phyloP scores from a whole-genome alignment of 2,113 vertebrate species.

The Dolichotis patagonum region DNA sequence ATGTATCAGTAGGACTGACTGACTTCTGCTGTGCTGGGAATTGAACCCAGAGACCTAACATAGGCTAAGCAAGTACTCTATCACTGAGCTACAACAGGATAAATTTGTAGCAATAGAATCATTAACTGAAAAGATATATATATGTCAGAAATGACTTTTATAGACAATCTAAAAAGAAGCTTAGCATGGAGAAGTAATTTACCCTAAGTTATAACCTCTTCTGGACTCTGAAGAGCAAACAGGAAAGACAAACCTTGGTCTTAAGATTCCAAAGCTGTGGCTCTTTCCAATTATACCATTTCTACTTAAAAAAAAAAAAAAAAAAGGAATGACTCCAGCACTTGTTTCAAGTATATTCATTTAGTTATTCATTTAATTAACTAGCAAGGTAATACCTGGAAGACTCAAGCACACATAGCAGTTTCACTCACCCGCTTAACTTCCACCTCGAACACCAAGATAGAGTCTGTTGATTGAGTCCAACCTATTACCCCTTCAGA shows the following conservation, averaged over 20 bases:
- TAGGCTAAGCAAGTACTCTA: neutral
- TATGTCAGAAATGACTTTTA: neutral
- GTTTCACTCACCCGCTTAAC: constrained; percentile 90
- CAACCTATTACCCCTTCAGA: constrained; percentile 91
- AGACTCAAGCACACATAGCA: neutral
- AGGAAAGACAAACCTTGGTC: constrained; percentile 4
- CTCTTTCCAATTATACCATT: neutral
- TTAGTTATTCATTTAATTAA: constrained; percentile 29
- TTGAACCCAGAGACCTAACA: neutral
- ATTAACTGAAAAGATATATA: neutral
- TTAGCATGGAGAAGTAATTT: constrained; percentile 3
- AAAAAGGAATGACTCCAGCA: neutral
- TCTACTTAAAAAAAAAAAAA: constrained; percentile 3
- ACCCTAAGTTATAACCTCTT: neutral
- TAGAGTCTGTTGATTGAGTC: constrained; percentile 89
- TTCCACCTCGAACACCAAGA: constrained; percentile 93
- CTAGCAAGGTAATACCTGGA: neutral
- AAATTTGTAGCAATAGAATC: neutral
- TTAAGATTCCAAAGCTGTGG: neutral
- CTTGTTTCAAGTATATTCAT: neutral
- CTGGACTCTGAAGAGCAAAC: neutral
- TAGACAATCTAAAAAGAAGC: constrained; percentile 1
- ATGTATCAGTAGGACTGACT: neutral
- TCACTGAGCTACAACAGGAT: neutral
- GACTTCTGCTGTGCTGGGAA: neutral